Percentiles rank a stretch among this genome's conserved stretches.
Conservation (phyloP, 2,797 vertebrate genomes). For the Pogonophryne albipinna region DNA sequence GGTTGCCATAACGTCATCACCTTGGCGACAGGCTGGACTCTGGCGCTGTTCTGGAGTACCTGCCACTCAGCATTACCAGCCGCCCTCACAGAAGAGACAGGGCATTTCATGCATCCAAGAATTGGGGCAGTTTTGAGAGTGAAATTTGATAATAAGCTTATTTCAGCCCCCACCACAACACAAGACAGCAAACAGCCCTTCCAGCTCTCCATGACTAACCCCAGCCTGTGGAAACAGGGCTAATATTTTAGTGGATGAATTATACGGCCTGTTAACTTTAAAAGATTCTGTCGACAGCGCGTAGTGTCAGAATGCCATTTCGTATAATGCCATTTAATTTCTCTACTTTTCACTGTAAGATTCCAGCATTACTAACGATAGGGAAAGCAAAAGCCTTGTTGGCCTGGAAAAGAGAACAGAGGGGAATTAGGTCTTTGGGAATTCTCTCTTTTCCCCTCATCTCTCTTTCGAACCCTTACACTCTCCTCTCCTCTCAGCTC, state of each 20-base stretch:
- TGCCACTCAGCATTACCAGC: constrained; percentile 84
- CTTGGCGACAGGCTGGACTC: constrained; percentile 74
- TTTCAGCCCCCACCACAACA: constrained; percentile 67
- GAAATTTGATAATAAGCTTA: constrained; percentile 85
- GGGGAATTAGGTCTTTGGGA: constrained; percentile 59
- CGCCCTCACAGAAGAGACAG: constrained; percentile 76
- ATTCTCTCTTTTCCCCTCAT: constrained; percentile 55
- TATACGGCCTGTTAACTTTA: constrained; percentile 81
- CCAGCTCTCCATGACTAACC: constrained; percentile 65
- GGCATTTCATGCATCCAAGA: constrained; percentile 81
- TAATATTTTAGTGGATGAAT: constrained; percentile 79
- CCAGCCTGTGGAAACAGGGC: constrained; percentile 62
- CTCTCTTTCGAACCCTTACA: constrained; percentile 46
- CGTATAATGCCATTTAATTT: constrained; percentile 58
- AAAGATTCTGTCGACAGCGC: constrained; percentile 76
- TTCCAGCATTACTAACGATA: constrained; percentile 55
- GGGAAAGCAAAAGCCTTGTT: constrained; percentile 42
- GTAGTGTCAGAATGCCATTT: constrained; percentile 66
- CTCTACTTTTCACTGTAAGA: constrained; percentile 43
- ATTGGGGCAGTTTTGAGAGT: constrained; percentile 81
- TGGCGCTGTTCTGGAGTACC: constrained; percentile 76
- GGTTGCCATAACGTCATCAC: constrained; percentile 80
- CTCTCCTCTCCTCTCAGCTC: constrained; percentile 46
- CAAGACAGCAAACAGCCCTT: constrained; percentile 52
- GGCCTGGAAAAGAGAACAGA: constrained; percentile 47